Evolutionary conservation across 2,113 vertebrate species (phyloP).

Genomic region (Myrmecophaga tridactyla): DNA sequence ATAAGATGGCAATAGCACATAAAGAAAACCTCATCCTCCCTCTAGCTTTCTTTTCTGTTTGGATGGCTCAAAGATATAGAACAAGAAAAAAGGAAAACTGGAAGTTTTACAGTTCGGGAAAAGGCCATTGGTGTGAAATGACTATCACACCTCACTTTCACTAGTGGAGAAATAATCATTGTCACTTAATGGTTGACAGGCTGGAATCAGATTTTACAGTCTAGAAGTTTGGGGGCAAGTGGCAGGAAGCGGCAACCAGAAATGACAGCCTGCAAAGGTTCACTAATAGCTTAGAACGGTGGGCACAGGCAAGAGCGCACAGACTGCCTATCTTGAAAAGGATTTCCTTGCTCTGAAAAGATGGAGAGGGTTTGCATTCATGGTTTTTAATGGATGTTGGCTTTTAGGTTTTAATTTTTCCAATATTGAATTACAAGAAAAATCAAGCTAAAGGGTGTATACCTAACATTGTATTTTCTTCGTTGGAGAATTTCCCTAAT

Average conservation of each 20-base stretch:
- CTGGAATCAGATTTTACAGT: slow-evolving; percentile 56
- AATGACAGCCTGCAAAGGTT: background rate
- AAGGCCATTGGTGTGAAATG: slow-evolving; percentile 33
- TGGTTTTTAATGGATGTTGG: background rate
- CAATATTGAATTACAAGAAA: background rate
- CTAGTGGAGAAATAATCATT: slow-evolving; percentile 60
- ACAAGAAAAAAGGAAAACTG: background rate
- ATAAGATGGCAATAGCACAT: background rate
- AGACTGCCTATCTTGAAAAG: background rate
- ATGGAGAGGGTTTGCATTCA: background rate
- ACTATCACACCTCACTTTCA: background rate
- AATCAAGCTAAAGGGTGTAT: background rate
- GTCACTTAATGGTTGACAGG: background rate
- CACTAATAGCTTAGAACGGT: background rate
- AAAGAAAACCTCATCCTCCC: background rate
- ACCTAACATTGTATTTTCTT: background rate
- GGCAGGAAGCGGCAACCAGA: background rate
- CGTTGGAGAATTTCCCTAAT: background rate
- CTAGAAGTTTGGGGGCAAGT: background rate
- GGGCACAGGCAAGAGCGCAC: background rate
- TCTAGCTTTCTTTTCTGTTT: background rate
- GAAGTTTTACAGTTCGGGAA: background rate
- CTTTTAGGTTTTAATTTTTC: background rate
- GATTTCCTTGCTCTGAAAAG: background rate
- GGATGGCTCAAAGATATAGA: background rate